Evolutionary conservation across 2,113 vertebrate species (phyloP), one percentile per base, ranked within the genome.

Genomic region (Empidonax traillii): DNA sequence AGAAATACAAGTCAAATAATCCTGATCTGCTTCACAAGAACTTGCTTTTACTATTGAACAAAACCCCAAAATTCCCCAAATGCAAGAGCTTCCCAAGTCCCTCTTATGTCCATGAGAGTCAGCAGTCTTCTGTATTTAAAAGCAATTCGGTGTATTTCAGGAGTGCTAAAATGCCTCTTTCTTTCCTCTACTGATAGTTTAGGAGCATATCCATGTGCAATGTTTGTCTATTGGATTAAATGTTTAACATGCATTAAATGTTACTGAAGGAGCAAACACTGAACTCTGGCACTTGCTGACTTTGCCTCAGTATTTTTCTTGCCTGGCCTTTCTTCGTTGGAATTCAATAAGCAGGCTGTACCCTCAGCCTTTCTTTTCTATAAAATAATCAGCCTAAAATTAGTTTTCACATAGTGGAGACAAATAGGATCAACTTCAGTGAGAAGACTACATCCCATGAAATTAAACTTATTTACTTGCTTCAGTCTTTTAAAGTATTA

Each of bases 391-490:
- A 5, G 47, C 66, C 31, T 75, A 85, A 92, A 92, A 93, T 94
- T 24, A 72, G 22, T 31, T 95, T 87, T 74, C 59, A 46, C 81
- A 52, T 19, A 44, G 61, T 35, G 31, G 56, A 83, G 51, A 77
- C 56, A 71, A 90, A 87, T 28, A 84, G 8, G 52, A 91, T 81
- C 63, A 66, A 90, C 73, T 83, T 80, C 71, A 68, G 47, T 58
- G 59, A 84, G 61, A 82, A 91, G 68, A 76, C 65, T 46, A 74
- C 59, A 69, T 59, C 47, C 66, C 63, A 89, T 93, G 67, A 95
- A 94, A 97, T 94, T 65, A 91, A 94, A 74, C 43, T 72, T 82
- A 67, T 59, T 91, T 87, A 89, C 25, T 83, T 87, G 30, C 37
- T 92, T 73, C 83, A 67, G 35, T 72, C 51, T 85, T 92, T 73